Conservation (phyloP, 2,888 invertebrate species). For the Ethmia dodecea region DNA sequence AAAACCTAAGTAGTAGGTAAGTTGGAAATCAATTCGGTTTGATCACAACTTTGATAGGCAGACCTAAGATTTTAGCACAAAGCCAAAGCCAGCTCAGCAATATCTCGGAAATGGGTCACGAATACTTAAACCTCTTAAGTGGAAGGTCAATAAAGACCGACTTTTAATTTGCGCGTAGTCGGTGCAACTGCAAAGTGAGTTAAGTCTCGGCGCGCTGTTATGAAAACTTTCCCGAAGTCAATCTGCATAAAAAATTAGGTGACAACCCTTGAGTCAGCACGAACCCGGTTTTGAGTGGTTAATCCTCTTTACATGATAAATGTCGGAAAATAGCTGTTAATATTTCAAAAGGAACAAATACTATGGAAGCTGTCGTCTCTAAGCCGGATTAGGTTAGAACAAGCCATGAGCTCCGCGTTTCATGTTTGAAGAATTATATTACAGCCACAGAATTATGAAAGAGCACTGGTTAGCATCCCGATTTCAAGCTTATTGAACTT, state of each 20-base stretch:
- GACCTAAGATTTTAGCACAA: too few species aligned
- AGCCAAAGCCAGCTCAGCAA: too few species aligned
- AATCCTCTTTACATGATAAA: slow-evolving; percentile 38
- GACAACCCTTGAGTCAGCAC: slow-evolving; percentile 29
- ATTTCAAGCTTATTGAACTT: too few species aligned
- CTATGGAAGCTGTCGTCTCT: slow-evolving; percentile 2
- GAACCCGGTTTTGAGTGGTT: slow-evolving; percentile 29
- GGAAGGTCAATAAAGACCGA: slow-evolving; percentile 35
- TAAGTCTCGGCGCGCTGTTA: slow-evolving; percentile 30
- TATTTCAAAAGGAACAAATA: slow-evolving; percentile 16
- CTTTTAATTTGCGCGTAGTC: slow-evolving; percentile 34
- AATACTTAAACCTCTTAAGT: slow-evolving; percentile 28
- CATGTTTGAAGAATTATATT: too few species aligned
- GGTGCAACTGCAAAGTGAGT: slow-evolving; percentile 36
- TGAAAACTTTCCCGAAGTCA: slow-evolving; percentile 43
- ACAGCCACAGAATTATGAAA: too few species aligned
- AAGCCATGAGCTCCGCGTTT: too few species aligned
- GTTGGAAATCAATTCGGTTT: too few species aligned
- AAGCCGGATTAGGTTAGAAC: too few species aligned
- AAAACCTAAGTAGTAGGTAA: too few species aligned
- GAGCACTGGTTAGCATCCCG: too few species aligned
- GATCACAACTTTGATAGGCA: too few species aligned
- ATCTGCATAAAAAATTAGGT: slow-evolving; percentile 54
- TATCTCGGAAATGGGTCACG: slow-evolving; percentile 33
- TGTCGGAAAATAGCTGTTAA: slow-evolving; percentile 24